Evolutionary conservation across 2,113 vertebrate species (phyloP).

Genomic region (Acrocephalus arundinaceus): DNA sequence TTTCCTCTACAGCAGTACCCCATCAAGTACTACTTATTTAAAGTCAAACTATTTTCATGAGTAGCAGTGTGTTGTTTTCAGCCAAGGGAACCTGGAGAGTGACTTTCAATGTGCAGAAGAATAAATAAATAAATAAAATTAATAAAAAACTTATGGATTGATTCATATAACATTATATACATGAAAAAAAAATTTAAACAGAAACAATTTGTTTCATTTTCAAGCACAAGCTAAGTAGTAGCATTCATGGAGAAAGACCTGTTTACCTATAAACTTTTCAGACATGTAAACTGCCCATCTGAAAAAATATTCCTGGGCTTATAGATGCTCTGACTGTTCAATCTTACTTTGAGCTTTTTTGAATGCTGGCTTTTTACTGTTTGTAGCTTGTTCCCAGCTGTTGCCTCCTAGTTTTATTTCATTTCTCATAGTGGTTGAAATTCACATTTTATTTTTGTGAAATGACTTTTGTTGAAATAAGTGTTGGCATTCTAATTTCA

Average conservation of each 20-base stretch:
- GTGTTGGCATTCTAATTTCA: not conserved
- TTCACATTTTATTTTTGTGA: not conserved
- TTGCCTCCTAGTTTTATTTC: not conserved
- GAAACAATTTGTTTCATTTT: not conserved
- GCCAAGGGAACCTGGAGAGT: rapidly evolving
- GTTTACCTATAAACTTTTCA: not conserved
- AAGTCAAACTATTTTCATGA: not conserved
- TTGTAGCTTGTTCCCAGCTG: not conserved
- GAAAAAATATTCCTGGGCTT: not conserved
- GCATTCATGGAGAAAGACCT: not conserved
- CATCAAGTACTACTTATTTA: not conserved
- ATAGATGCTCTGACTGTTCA: not conserved
- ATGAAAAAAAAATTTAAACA: not conserved
- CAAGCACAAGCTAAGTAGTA: not conserved
- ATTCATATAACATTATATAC: not conserved
- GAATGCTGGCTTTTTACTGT: not conserved
- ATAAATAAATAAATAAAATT: not conserved
- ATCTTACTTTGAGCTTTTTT: not conserved
- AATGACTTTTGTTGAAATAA: not conserved
- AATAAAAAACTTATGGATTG: not conserved
- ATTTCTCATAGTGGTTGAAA: not conserved
- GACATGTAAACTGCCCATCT: not conserved
- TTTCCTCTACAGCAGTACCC: not conserved
- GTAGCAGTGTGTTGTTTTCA: not conserved
- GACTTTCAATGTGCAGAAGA: not conserved